Conservation (phyloP, 2,797 vertebrate species). For the Graptemys geographica region DNA sequence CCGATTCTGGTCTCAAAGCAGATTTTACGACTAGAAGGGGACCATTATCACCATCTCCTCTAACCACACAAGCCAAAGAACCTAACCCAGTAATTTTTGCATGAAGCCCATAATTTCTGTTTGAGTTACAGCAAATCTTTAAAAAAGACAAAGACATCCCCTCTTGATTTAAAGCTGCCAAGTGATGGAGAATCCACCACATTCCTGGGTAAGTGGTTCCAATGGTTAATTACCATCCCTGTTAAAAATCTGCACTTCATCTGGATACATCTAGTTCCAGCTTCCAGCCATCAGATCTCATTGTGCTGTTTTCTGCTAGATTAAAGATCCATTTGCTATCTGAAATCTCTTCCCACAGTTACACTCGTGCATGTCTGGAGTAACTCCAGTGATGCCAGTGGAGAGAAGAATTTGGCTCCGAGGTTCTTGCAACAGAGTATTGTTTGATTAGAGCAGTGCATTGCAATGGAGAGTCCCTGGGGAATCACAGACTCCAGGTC, state of each 20-base stretch:
- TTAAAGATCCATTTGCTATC: not conserved
- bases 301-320: not conserved
- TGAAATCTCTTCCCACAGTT: accelerated
- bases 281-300: not conserved
- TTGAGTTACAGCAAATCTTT: not conserved
- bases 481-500: not conserved
- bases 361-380: not conserved
- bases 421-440: not conserved
- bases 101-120: not conserved
- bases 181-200: not conserved
- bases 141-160: not conserved
- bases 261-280: not conserved
- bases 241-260: not conserved
- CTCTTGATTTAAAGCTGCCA: not conserved
- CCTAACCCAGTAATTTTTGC: not conserved
- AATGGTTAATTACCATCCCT: not conserved
- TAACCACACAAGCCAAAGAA: not conserved
- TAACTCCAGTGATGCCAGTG: not conserved
- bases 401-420: not conserved
- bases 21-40: not conserved
- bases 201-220: not conserved
- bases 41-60: not conserved
- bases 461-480: not conserved
- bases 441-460: not conserved
- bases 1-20: not conserved